Evolutionary conservation across 2,888 invertebrate species (phyloP).

Genomic region (Pelosia muscerda): DNA sequence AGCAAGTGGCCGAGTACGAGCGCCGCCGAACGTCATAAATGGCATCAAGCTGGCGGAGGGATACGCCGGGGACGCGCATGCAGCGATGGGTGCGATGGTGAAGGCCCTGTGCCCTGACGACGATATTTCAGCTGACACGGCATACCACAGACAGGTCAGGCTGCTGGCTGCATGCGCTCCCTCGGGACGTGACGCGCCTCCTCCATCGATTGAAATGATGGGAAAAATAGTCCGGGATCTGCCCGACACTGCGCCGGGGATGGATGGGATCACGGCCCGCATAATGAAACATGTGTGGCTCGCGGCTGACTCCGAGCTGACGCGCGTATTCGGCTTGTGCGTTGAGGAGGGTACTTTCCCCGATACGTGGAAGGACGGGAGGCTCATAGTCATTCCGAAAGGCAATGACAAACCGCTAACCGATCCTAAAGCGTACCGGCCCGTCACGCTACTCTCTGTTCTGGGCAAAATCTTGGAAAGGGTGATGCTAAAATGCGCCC

Average conservation of each 20-base stretch:
- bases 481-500: neutral
- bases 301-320: conserved; percentile 31
- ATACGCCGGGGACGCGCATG: conserved; percentile 16
- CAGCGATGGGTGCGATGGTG: conserved; percentile 39
- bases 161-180: conserved; percentile 37
- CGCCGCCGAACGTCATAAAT: conserved; percentile 35
- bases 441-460: conserved; percentile 50
- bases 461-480: conserved; percentile 56
- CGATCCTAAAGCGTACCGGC: conserved; percentile 51
- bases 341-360: conserved; percentile 48
- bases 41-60: conserved; percentile 28
- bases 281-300: conserved; percentile 43
- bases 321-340: conserved; percentile 28
- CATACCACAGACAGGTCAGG: conserved; percentile 43
- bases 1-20: conserved; percentile 19
- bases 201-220: conserved; percentile 20
- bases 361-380: conserved; percentile 45
- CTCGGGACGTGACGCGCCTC: conserved; percentile 29
- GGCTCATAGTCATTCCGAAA: conserved; percentile 48
- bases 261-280: conserved; percentile 46
- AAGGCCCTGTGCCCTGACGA: conserved; percentile 53
- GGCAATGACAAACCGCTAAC: conserved; percentile 39
- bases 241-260: conserved; percentile 53
- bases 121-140: conserved; percentile 24
- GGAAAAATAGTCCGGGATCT: conserved; percentile 33